phyloP scores from a whole-genome alignment of 2,888 invertebrate species.

The Crossocerus cetratus region DNA sequence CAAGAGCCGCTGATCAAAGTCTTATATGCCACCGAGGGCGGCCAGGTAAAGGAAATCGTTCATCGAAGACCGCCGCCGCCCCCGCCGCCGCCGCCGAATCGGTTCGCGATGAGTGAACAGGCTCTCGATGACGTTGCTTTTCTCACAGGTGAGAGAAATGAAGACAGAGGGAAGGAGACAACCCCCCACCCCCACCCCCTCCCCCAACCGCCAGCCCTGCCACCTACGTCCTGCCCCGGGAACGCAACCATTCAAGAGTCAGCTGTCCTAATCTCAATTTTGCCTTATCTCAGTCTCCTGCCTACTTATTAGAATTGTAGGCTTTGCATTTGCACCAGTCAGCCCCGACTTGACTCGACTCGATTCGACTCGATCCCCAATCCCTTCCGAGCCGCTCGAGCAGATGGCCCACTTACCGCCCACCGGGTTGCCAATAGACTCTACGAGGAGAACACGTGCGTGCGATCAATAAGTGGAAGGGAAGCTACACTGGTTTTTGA shows the following conservation, averaged over 20 bases:
- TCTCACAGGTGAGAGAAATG: conserved; percentile 84
- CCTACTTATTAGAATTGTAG: conserved; percentile 7
- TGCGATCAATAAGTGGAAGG: conserved; percentile 69
- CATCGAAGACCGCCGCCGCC: conserved; percentile 71
- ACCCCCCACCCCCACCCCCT: not conserved
- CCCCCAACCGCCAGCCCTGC: not conserved
- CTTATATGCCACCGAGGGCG: conserved; percentile 74
- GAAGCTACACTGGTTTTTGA: conserved; percentile 53
- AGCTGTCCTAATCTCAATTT: not conserved
- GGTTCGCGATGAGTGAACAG: conserved; percentile 87
- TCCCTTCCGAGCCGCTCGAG: conserved; percentile 52
- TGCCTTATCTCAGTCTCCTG: conserved; percentile 13
- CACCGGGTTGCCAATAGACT: conserved; percentile 61
- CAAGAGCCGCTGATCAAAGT: conserved; percentile 75
- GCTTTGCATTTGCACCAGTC: not conserved
- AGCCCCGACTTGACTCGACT: no score
- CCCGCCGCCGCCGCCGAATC: conserved; percentile 72
- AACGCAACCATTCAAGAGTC: not conserved
- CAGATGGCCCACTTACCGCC: conserved; percentile 72
- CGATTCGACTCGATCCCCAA: no score
- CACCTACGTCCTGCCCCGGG: not conserved
- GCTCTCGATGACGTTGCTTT: conserved; percentile 96
- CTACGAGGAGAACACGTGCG: conserved; percentile 68
- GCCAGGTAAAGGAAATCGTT: conserved; percentile 74
- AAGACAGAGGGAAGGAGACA: not conserved